Percentiles rank a stretch among this genome's conserved stretches.
phyloP scores from a whole-genome alignment of 1,140 invertebrate species.

The Drosophila subobscura region DNA sequence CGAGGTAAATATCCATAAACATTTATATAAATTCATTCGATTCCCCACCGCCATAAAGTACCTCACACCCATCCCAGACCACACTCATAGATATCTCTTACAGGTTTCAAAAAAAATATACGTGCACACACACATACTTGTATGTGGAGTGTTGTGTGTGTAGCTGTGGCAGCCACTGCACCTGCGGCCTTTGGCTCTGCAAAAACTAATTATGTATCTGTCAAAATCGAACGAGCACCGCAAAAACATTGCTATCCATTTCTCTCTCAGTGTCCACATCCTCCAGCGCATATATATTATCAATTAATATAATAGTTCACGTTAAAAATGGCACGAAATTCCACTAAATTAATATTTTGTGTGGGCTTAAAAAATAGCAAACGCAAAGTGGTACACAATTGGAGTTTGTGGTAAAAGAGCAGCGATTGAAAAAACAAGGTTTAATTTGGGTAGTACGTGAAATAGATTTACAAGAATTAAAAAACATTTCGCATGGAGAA shows the following conservation, averaged over 20 bases:
- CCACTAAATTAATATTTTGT: slow-evolving; percentile 25
- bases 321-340: slow-evolving; percentile 33
- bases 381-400: no score
- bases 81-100: slow-evolving; percentile 17
- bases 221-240: slow-evolving; percentile 55
- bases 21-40: slow-evolving; percentile 44
- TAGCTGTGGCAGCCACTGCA: slow-evolving; percentile 16
- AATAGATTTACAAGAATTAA: no score
- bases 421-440: no score
- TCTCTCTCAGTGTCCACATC: slow-evolving; percentile 5
- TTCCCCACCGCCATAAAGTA: slow-evolving; percentile 22
- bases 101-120: slow-evolving; percentile 11
- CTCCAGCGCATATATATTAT: slow-evolving; percentile 39
- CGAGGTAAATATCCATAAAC: slow-evolving; percentile 70
- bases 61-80: not conserved
- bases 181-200: slow-evolving; percentile 50
- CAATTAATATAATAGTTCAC: slow-evolving; percentile 50
- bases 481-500: no score
- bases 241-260: slow-evolving; percentile 40
- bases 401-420: no score
- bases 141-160: not conserved
- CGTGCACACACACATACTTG: not conserved
- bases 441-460: no score
- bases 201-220: slow-evolving; percentile 76
- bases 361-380: not conserved